Evolutionary conservation across 2,888 invertebrate genomes (phyloP).

Genomic region (Monopis laevigella): DNA sequence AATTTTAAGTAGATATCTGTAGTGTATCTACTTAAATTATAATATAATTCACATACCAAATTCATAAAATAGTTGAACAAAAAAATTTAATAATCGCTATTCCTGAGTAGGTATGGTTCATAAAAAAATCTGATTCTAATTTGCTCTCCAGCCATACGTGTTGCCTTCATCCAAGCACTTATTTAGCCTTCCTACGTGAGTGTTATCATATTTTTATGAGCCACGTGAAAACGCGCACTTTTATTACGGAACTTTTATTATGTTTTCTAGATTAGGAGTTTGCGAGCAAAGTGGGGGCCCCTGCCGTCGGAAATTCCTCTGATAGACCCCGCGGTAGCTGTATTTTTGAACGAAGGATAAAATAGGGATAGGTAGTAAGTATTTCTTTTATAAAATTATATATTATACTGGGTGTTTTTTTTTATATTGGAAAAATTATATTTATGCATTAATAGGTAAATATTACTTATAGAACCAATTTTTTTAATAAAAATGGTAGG

Average conservation of each 20-base stretch:
- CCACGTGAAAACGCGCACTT: slow-evolving; percentile 58
- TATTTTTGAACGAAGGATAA: slow-evolving; percentile 14
- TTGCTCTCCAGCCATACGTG: no score
- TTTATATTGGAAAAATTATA: not conserved
- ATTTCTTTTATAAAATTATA: slow-evolving; percentile 4
- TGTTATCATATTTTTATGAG: slow-evolving; percentile 65
- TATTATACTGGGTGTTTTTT: not conserved
- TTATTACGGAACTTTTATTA: slow-evolving; percentile 59
- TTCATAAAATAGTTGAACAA: no score
- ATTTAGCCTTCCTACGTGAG: slow-evolving; percentile 54
- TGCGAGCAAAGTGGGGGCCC: slow-evolving; percentile 12
- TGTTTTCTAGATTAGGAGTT: slow-evolving; percentile 53
- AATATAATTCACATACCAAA: no score
- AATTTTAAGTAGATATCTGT: no score
- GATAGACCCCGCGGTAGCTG: slow-evolving; percentile 24
- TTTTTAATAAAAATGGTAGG: no score
- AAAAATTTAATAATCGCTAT: no score
- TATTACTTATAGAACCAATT: no score
- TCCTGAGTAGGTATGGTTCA: no score
- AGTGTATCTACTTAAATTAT: no score
- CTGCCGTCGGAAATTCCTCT: slow-evolving; percentile 23
- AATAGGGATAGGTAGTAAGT: slow-evolving; percentile 4
- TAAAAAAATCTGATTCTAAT: no score
- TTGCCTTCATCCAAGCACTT: no score
- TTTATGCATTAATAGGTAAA: no score